Base-by-base conservation (phyloP, 2,888 invertebrate genomes). In the Sepiola atlantica region DNA sequence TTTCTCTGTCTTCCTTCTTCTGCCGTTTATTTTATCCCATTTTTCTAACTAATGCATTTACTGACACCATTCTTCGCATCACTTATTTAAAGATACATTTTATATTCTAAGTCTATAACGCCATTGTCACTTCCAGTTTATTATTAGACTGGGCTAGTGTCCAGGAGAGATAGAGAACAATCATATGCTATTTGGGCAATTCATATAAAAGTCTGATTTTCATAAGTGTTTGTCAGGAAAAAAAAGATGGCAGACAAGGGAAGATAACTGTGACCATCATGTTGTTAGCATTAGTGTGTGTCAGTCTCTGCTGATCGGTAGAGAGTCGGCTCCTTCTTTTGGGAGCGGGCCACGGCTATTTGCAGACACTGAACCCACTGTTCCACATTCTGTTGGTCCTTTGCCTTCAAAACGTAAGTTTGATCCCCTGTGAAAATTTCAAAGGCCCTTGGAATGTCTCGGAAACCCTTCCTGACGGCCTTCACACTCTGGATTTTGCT, bases 401-500 rank as follows among this genome's bases (percentile, higher is more conserved):
- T 99, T 18, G 99, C 99, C 97, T 99, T 99, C 96, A 99, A 98
- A 96, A 99, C 98, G 95, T 99, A 98, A 97, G 99, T 99, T 97
- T 99, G 99, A 94, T 97, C 97, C 45, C 97, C 97, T 0, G 99
- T 99, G 98, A 99, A 99, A 96, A 99, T 99, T 98, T 99, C 99
- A 98, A 99, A 99, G 0, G 99, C 99, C 97, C 99, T 99, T 45
- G 99, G 99, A 96, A 99, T 99, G 97, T 99, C 99, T 94, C 99
- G 98, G 93, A 97, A 97, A 21, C 99, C 98, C 94, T 99, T 98
- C 94, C 99, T 98, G 0, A 99, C 98, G 24, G 99, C 99, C 97
- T 99, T 98, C n/a, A 99, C 99, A 90, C 99, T 99, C 28, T 99
- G 98, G 95, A 99, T 99, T 97, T 99, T 99, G 97, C 99, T 98